Evolutionary conservation across 2,113 vertebrate genomes (phyloP), one percentile per base, ranked within the genome.

Genomic region (Archocentrus centrarchus): DNA sequence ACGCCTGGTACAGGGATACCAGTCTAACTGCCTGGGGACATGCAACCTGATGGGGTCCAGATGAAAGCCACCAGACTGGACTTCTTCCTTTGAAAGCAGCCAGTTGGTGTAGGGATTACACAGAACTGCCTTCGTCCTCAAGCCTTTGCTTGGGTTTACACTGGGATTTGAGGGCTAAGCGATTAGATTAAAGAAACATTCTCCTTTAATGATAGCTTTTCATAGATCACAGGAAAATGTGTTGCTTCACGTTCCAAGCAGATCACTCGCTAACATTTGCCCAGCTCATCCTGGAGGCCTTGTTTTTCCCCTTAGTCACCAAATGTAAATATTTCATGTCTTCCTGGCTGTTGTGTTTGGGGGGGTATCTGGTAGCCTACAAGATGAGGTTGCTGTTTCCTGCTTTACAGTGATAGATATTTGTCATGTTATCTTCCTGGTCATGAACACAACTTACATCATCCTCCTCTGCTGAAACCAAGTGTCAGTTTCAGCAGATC

Each of bases 281-380:
- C 68, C 1, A 14, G 60, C 59, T 73, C 17, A 15, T 3, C 55
- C 32, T 0, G 32, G 53, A 79, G 73, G 83, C 63, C 59, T 79
- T 2, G 30, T 62, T 85, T 87, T 93, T 90, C 84, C 90, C 73
- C 73, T 81, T 79, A 73, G 92, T 95, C 92, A 94, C 90, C 88
- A 90, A 77, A 92, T 68, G 77, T 95, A 91, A 95, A 95, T 95
- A 93, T 94, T 94, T 94, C 55, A 96, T 94, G 79, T 77, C 89
- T 82, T 78, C 87, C 78, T 89, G 87, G 90, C 90, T 41, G 75
- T 79, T 77, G 89, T 76, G 82, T 87, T 73, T 20, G 55, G 59
- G 59, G 86, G 63, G 84, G 93, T 94, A 87, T 95, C 93, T 90
- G 87, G 92, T 95, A 92, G 91, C 92, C 80, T 50, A 59, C 83